Percentiles rank a stretch among this genome's conserved stretches.
phyloP scores from a whole-genome alignment of 2,797 vertebrate genomes.

The Scolopax rusticola region DNA sequence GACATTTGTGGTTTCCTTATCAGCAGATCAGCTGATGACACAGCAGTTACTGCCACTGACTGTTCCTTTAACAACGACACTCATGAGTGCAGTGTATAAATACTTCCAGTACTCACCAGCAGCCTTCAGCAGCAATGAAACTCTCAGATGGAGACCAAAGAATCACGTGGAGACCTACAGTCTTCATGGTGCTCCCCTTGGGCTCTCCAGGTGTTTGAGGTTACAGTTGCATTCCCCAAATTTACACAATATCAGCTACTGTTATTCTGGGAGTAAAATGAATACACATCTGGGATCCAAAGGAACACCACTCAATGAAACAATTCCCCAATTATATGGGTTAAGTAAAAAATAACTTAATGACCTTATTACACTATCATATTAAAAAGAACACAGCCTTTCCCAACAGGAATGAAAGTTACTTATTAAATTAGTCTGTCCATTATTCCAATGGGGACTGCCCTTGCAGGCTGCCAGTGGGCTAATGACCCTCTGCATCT shows the following conservation, averaged over 20 bases:
- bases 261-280: background rate
- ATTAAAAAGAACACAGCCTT: background rate
- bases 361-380: background rate
- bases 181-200: background rate
- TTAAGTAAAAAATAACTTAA: background rate
- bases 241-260: background rate
- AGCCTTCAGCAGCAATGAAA: background rate
- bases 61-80: background rate
- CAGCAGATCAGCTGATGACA: constrained; percentile 30
- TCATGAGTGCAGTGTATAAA: background rate
- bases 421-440: background rate
- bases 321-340: background rate
- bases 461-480: background rate
- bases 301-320: constrained; percentile 2
- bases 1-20: constrained; percentile 10
- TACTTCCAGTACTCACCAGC: constrained; percentile 5
- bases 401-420: background rate
- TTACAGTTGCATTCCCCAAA: background rate
- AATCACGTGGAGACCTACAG: background rate
- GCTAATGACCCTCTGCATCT: background rate
- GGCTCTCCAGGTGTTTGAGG: background rate
- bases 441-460: background rate
- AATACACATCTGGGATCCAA: background rate
- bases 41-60: constrained; percentile 6
- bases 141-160: background rate